Percentiles rank a stretch among this genome's conserved stretches.
These are phyloP conservation scores for Chloebia gouldiae DNA, from an alignment of 2,113 vertebrate genomes.

Conservation along the genomic window DNA sequence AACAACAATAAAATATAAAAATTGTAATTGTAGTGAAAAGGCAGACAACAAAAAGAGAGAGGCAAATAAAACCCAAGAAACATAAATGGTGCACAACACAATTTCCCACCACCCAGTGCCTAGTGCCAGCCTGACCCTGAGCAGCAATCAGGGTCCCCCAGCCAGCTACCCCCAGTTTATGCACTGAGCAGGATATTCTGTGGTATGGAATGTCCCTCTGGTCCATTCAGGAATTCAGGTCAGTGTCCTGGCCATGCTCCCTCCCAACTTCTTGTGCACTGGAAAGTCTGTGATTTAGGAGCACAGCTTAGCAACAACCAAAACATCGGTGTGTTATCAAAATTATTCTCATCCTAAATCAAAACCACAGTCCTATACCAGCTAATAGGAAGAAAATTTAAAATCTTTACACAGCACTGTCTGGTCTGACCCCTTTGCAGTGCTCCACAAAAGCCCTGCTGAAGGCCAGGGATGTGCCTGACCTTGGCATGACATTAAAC, in stretches of 20 bases:
- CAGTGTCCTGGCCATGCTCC: background rate
- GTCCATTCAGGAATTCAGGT: background rate
- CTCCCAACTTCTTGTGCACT: background rate
- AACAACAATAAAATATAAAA: background rate
- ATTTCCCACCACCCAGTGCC: background rate
- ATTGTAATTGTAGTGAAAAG: fast-evolving
- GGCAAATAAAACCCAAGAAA: background rate
- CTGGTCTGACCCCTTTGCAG: background rate
- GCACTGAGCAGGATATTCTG: background rate
- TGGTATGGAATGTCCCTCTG: background rate
- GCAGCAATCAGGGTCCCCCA: background rate
- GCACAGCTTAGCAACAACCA: background rate
- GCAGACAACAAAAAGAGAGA: background rate
- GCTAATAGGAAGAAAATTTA: background rate
- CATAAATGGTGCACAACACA: background rate
- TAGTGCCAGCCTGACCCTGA: background rate
- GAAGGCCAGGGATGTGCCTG: background rate
- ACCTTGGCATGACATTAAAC: background rate
- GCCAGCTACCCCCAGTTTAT: background rate
- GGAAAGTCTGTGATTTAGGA: background rate
- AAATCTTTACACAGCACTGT: fast-evolving
- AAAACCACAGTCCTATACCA: background rate
- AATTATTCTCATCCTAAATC: background rate
- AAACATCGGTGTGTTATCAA: background rate
- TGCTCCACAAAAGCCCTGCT: background rate